These are phyloP conservation scores for Zootermopsis nevadensis DNA, from an alignment of 2,888 invertebrate genomes.

Conservation along the genomic window DNA sequence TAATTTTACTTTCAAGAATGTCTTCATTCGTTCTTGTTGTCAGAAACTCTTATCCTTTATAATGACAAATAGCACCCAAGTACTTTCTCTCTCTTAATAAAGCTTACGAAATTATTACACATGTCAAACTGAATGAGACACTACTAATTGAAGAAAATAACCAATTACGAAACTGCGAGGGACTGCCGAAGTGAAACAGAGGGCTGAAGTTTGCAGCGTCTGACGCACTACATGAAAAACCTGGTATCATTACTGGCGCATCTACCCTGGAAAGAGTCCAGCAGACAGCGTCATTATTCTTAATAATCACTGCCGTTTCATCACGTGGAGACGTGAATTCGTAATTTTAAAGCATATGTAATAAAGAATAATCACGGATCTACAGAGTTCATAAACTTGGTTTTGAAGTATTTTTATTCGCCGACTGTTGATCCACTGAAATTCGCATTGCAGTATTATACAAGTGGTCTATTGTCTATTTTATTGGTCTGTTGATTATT, in stretches of 20 bases:
- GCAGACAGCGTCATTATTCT: not conserved
- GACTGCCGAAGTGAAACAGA: not conserved
- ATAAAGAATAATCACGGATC: no score
- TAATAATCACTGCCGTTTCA: not conserved
- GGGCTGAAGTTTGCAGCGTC: not conserved
- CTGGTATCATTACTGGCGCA: not conserved
- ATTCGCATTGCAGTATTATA: no score
- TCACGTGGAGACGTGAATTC: no score
- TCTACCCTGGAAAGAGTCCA: not conserved
- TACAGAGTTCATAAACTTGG: no score
- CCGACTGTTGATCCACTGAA: no score
- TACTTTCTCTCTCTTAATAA: not conserved
- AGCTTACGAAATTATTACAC: not conserved
- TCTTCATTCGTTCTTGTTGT: no score
- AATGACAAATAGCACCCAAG: not conserved
- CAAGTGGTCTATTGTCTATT: no score
- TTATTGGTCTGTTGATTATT: no score
- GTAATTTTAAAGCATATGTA: no score
- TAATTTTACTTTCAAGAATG: no score
- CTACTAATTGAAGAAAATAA: conserved; percentile 1
- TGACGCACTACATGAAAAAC: not conserved
- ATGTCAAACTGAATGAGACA: not conserved
- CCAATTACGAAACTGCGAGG: not conserved
- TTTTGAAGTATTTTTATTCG: no score
- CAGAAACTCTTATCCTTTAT: not conserved